Evolutionary conservation across 2,888 invertebrate species (phyloP), one percentile per base, ranked within the genome.

Genomic region (Luperina nickerlii): DNA sequence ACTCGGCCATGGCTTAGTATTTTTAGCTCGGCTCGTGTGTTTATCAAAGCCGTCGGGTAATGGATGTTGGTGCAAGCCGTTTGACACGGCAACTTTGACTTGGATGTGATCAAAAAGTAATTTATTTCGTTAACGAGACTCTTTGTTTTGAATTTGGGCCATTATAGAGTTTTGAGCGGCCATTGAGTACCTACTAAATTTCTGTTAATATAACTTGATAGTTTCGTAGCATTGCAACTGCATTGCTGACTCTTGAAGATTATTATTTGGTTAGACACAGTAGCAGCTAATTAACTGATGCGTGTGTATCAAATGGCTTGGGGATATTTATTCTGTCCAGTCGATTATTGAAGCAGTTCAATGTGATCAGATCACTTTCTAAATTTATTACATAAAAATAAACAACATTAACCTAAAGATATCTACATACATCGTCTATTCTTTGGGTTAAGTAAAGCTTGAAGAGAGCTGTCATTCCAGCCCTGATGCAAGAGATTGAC

Each of bases 1-100:
- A 79, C 70, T 38, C 79, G 68, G 87, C 88, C 88, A 89, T 90
- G 90, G 90, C 91, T 94, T 91, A 87, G 89, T 92, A 93, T 92
- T 93, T 91, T 92, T 91, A 90, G 90, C 90, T 90, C 88, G 90
- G 67, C 42, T 76, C 68, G 86, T 87, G 88, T 87, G 87, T 92
- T 91, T 92, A 93, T 92, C 91, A 90, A 76, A 82, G 72, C 74
- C 77, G 57, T 76, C 81, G 68, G 45, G 76, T 88, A 90, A 89
- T 87, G 83, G 82, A 85, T 85, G 76, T 82, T 79, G 81, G 68
- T 85, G 73, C 78, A 74, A 84, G 75, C 73, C 79, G 76, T 84
- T 86, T 77, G 85, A 75, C 77, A 69, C 42, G 69, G 15, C 51
- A 76, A 82, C 79, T 77, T 82, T 42, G 54, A 76, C 63, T 78